Evolutionary conservation across 2,113 vertebrate genomes (phyloP).

Genomic region (Sarotherodon lohbergeri): DNA sequence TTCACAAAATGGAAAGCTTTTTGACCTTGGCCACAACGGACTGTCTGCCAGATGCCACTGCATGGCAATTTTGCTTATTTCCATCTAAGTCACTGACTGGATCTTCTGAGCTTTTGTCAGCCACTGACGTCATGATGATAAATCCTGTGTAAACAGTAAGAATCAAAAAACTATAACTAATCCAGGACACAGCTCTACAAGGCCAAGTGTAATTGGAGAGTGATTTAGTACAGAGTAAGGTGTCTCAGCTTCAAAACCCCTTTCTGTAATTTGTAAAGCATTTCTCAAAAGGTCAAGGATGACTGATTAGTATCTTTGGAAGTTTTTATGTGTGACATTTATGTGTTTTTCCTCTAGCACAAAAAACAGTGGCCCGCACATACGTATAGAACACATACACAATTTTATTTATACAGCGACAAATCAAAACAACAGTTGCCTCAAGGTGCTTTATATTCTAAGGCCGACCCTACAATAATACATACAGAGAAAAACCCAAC

Average conservation of each 20-base stretch:
- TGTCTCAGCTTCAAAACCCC: not conserved
- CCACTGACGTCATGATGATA: slow-evolving; percentile 37
- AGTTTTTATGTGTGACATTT: not conserved
- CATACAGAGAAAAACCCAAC: not conserved
- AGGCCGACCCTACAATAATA: not conserved
- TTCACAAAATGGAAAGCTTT: slow-evolving; percentile 1
- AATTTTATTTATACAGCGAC: not conserved
- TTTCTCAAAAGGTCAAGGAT: slow-evolving; percentile 40
- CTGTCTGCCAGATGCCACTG: slow-evolving; percentile 1
- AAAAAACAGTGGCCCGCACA: not conserved
- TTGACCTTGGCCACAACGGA: slow-evolving; percentile 40
- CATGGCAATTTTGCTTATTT: slow-evolving; percentile 31
- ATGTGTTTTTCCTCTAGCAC: not conserved
- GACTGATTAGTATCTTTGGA: not conserved
- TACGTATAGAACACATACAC: not conserved
- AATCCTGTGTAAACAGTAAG: slow-evolving; percentile 45
- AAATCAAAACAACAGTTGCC: not conserved
- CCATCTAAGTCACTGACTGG: not conserved
- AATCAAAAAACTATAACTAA: slow-evolving; percentile 40
- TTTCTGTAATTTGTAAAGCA: slow-evolving; percentile 1
- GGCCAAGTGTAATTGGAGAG: slow-evolving; percentile 27
- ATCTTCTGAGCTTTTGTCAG: not conserved
- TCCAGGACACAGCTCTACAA: not conserved
- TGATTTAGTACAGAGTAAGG: slow-evolving; percentile 9
- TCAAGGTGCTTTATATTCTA: not conserved